phyloP scores from a whole-genome alignment of 2,888 invertebrate genomes.

The Drosophila percnosoma region DNA sequence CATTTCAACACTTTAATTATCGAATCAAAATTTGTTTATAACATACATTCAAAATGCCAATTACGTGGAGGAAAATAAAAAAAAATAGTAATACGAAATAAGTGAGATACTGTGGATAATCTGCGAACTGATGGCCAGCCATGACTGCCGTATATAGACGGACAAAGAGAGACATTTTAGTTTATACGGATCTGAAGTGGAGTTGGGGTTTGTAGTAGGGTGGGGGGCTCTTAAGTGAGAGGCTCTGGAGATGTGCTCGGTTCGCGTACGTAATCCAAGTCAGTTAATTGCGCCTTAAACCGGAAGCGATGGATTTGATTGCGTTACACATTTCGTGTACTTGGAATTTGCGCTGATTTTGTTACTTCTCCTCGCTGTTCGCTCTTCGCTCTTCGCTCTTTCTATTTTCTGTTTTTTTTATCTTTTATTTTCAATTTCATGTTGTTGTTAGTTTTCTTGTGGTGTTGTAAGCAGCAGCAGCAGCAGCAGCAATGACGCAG shows the following conservation, averaged over 20 bases:
- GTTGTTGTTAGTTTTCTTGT: slow-evolving; percentile 33
- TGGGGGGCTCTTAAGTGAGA: background rate
- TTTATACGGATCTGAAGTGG: slow-evolving; percentile 7
- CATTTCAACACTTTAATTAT: slow-evolving; percentile 70
- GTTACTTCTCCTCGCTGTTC: slow-evolving; percentile 1
- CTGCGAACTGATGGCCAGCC: slow-evolving; percentile 74
- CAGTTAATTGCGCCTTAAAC: slow-evolving; percentile 80
- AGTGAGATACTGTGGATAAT: slow-evolving; percentile 74
- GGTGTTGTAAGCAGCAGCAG: slow-evolving; percentile 42
- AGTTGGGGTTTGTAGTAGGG: background rate
- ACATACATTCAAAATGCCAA: slow-evolving; percentile 70
- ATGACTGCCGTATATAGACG: slow-evolving; percentile 59
- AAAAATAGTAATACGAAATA: slow-evolving; percentile 41
- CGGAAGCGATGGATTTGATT: slow-evolving; percentile 81
- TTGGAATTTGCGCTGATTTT: slow-evolving; percentile 81
- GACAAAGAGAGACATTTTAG: slow-evolving; percentile 6
- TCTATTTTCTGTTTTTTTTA: background rate
- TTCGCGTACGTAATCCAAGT: slow-evolving; percentile 70
- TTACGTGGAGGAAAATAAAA: slow-evolving; percentile 40
- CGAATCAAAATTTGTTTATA: slow-evolving; percentile 67
- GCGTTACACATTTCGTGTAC: slow-evolving; percentile 76
- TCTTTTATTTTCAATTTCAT: slow-evolving; percentile 42
- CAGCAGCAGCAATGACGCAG: slow-evolving; percentile 38
- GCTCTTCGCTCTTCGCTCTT: slow-evolving; percentile 1
- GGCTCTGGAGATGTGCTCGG: slow-evolving; percentile 41